Evolutionary conservation across 1,140 invertebrate species (phyloP), one percentile per base, ranked within the genome.

Genomic region (Drosophila grimshawi): DNA sequence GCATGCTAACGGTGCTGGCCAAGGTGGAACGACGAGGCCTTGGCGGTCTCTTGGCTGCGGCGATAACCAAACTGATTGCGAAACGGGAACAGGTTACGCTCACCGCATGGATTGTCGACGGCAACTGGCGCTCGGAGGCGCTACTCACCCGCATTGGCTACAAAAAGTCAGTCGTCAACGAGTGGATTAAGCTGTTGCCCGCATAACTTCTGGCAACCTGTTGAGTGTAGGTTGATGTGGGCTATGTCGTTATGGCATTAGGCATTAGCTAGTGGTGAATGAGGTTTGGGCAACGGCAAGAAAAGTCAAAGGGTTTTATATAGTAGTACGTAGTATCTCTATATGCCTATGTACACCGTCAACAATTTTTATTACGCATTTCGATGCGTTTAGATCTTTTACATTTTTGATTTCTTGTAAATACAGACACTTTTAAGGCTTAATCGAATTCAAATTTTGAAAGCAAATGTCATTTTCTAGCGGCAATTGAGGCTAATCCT

Each of bases 141-240:
- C 35, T 92, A 8, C 78, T 92, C 2, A 51, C 49, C 27, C 74
- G 85, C 29, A 74, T 92, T 49, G 90, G 90, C 8, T 92, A 82
- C 52, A 30, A 71, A 2, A 75, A 67, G 32, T 32, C n/a, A 4
- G 4, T 88, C 0, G 63, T 77, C n/a, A 80, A 88, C 52, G 90
- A 92, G 62, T 92, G 90, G 90, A 92, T 92, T 30, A 81, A 91
- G 52, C 52, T 88, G 30, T 4, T 73, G 59, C 76, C 76, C 43
- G 63, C 49, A 37, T 52, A 56, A 7, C 11, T 10, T 4, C 5
- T 62, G 35, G 60, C 3, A 32, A 3, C 3, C n/a, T n/a, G n/a
- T n/a, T n/a, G n/a, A n/a, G n/a, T n/a, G n/a, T n/a, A n/a, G n/a
- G n/a, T n/a, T n/a, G n/a, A n/a, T n/a, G n/a, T n/a, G n/a, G n/a